Base-by-base conservation (phyloP, 2,888 invertebrate species). In the Prostheceraeus crozeri region DNA sequence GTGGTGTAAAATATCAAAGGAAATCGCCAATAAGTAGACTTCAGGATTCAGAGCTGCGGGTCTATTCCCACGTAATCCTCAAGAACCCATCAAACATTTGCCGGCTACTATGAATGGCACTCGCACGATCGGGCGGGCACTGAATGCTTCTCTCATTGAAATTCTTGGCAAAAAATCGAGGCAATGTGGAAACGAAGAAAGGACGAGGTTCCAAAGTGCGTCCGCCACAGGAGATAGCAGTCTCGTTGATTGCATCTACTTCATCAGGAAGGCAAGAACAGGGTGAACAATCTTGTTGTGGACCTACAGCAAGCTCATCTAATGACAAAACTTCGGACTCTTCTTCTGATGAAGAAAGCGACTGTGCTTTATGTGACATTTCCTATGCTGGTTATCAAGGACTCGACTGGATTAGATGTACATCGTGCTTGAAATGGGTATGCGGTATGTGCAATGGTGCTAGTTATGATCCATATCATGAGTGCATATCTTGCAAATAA, bases 61-160 rank as follows among this genome's bases (percentile, higher is more conserved):
- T 48, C 48, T 19, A 25, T 48, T 48, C 48, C 48, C 27, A 48
- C 14, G 48, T 30, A 48, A 48, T 30, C 48, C 48, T 48, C 27
- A 25, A 28, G 48, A 48, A 21, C 27, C 4, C 11, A 48, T 48
- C 25, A 48, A 48, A 48, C 14, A 48, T 48, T 48, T 48, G 48
- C 48, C 48, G 28, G 6, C 16, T 23, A 40, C 40, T 19, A 40
- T 19, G 14, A 14, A 40, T 14, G 40, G 21, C 19, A 23, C 40
- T 19, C 21, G 14, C 19, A 40, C 21, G 11, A 48, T 48, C 28
- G 48, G 16, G 27, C 14, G 23, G 6, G 23, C 25, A 48, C 28
- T 48, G 48, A 30, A 48, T 48, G 4, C 16, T 48, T 11, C 14
- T 48, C 28, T 48, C 25, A 48, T 48, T 48, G 48, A 48, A 30